These are phyloP conservation scores for Cephalopholis sonnerati DNA, from an alignment of 2,113 vertebrate genomes.

Conservation along the genomic window DNA sequence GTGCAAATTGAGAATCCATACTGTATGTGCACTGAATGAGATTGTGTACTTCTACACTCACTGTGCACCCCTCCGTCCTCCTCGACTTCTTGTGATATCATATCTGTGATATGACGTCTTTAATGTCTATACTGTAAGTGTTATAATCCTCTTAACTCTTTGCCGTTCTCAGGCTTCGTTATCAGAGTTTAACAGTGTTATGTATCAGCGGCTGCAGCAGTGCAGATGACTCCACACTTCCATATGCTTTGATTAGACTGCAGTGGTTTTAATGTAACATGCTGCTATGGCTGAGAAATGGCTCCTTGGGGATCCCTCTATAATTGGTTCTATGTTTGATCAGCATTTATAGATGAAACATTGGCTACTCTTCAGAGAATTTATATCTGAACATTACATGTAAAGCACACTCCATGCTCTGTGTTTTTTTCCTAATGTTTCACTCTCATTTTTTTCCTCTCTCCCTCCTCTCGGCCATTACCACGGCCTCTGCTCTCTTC, in stretches of 20 bases:
- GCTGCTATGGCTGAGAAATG: conserved; percentile 24
- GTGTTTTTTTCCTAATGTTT: background rate
- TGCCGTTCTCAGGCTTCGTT: conserved; percentile 44
- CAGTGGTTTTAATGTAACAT: conserved; percentile 37
- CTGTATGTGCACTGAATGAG: conserved; percentile 10
- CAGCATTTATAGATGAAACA: conserved; percentile 25
- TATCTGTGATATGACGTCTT: conserved; percentile 39
- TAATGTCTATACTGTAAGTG: conserved; percentile 38
- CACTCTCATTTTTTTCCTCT: background rate
- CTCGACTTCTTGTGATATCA: conserved; percentile 41
- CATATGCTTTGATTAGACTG: conserved; percentile 43
- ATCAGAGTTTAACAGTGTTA: conserved; percentile 50
- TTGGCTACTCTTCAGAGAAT: conserved; percentile 11
- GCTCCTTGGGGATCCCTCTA: conserved; percentile 40
- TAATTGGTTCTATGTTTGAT: conserved; percentile 58
- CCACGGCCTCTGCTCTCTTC: conserved; percentile 1
- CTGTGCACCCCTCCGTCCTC: background rate
- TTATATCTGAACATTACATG: conserved; percentile 21
- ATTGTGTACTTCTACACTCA: background rate
- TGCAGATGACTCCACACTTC: conserved; percentile 28
- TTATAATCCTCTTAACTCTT: conserved; percentile 60
- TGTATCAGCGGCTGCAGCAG: conserved; percentile 38
- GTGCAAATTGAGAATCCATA: conserved; percentile 21
- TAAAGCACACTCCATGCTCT: conserved; percentile 6
- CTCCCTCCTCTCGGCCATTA: background rate